These are phyloP conservation scores for Spodoptera litura DNA, from an alignment of 1,140 invertebrate species.

Conservation along the genomic window DNA sequence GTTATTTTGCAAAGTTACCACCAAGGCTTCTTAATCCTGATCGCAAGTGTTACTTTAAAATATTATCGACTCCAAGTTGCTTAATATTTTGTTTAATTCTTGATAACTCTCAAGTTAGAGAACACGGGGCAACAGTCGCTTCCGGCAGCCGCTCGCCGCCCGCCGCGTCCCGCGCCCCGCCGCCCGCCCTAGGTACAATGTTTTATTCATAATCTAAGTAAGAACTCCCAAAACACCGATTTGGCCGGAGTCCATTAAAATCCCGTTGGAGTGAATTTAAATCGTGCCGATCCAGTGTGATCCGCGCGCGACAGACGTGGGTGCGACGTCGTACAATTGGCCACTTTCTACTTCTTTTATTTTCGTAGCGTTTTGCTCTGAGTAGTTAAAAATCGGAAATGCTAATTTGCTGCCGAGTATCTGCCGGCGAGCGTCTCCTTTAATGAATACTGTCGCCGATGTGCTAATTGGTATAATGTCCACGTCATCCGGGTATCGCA, in stretches of 20 bases:
- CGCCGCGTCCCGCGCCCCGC: background rate
- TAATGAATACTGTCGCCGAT: background rate
- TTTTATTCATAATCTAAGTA: conserved; percentile 78
- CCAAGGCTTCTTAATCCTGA: conserved; percentile 2
- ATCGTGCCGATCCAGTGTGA: conserved; percentile 54
- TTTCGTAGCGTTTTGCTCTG: background rate
- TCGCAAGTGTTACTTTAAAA: conserved; percentile 41
- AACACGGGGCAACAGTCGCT: conserved; percentile 44
- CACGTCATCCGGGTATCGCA: background rate
- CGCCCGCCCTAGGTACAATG: conserved; percentile 55
- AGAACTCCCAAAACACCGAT: conserved; percentile 72
- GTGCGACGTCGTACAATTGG: conserved; percentile 20
- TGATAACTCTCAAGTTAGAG: conserved; percentile 60
- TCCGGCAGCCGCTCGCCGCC: conserved; percentile 37
- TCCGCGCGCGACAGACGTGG: conserved; percentile 33
- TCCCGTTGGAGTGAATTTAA: conserved; percentile 68
- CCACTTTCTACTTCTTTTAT: conserved; percentile 9
- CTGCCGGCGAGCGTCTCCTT: background rate
- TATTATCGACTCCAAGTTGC: conserved; percentile 46
- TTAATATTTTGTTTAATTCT: conserved; percentile 57
- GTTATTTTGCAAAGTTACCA: conserved; percentile 26
- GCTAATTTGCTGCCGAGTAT: conserved; percentile 12
- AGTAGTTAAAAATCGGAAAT: conserved; percentile 37
- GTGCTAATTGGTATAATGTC: conserved; percentile 5
- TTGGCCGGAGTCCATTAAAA: conserved; percentile 74